Conservation (phyloP, 2,113 vertebrate genomes). For the Myotis yumanensis region DNA sequence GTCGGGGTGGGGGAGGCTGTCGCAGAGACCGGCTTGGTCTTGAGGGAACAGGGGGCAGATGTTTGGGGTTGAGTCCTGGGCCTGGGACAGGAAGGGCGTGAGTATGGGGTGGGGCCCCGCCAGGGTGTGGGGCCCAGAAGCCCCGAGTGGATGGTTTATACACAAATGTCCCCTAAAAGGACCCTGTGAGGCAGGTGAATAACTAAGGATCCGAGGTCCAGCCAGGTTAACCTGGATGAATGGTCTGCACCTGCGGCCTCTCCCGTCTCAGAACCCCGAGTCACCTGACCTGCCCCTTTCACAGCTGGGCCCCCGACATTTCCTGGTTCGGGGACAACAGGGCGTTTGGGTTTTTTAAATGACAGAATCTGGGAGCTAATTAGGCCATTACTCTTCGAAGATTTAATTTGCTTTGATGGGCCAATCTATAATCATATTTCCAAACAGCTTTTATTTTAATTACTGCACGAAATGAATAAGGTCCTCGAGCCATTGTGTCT, state of each 20-base stretch:
- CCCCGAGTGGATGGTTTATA: no score
- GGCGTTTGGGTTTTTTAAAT: constrained; percentile 54
- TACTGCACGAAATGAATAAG: constrained; percentile 75
- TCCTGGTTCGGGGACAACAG: constrained; percentile 48
- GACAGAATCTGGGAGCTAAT: constrained; percentile 55
- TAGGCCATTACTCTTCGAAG: constrained; percentile 71
- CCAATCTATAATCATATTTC: constrained; percentile 73
- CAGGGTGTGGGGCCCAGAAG: background rate
- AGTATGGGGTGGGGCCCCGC: accelerated
- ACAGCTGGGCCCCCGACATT: background rate
- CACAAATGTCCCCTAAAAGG: background rate
- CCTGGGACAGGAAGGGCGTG: background rate
- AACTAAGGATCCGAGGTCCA: background rate
- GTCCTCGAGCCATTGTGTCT: constrained; percentile 64
- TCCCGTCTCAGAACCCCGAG: background rate
- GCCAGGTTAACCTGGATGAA: constrained; percentile 5
- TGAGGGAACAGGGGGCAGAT: background rate
- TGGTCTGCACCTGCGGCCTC: background rate
- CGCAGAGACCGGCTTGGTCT: background rate
- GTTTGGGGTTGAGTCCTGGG: background rate
- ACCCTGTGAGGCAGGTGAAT: background rate
- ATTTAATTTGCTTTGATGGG: constrained; percentile 76
- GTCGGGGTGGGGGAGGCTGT: no score
- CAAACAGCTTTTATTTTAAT: constrained; percentile 78
- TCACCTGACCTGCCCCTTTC: background rate